Conservation (phyloP, 2,888 invertebrate genomes). For the Oligia latruncula region DNA sequence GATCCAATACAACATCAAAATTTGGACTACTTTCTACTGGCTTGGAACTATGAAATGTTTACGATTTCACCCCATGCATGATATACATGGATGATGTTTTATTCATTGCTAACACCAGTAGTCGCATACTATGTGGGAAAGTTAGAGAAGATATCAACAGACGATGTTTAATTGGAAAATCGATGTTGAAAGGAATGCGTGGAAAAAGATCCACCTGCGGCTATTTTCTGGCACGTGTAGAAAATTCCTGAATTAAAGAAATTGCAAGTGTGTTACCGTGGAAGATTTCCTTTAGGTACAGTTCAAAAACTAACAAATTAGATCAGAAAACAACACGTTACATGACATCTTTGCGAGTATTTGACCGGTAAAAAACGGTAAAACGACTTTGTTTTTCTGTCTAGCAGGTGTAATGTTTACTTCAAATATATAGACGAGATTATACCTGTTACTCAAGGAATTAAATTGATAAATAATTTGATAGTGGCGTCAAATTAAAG, state of each 20-base stretch:
- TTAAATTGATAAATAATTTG: slow-evolving; percentile 11
- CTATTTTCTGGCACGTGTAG: slow-evolving; percentile 11
- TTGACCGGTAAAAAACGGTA: background rate
- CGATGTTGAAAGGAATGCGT: slow-evolving; percentile 49
- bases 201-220: slow-evolving; percentile 39
- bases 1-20: slow-evolving; percentile 39
- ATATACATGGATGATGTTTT: slow-evolving; percentile 57
- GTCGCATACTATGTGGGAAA: slow-evolving; percentile 51
- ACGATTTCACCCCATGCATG: slow-evolving; percentile 62
- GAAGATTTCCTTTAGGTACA: background rate
- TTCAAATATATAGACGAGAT: slow-evolving; percentile 2
- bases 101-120: slow-evolving; percentile 57
- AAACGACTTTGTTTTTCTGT: slow-evolving; percentile 17
- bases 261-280: slow-evolving; percentile 18
- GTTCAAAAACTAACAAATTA: background rate
- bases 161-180: slow-evolving; percentile 55
- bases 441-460: slow-evolving; percentile 11
- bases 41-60: slow-evolving; percentile 22
- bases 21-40: slow-evolving; percentile 57
- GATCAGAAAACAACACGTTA: background rate
- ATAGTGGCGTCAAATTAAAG: background rate
- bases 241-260: slow-evolving; percentile 30
- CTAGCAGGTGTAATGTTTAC: slow-evolving; percentile 1
- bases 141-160: slow-evolving; percentile 32
- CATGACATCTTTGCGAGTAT: background rate